Base-by-base conservation (phyloP, 2,888 invertebrate species). In the Willowsia nigromaculata region DNA sequence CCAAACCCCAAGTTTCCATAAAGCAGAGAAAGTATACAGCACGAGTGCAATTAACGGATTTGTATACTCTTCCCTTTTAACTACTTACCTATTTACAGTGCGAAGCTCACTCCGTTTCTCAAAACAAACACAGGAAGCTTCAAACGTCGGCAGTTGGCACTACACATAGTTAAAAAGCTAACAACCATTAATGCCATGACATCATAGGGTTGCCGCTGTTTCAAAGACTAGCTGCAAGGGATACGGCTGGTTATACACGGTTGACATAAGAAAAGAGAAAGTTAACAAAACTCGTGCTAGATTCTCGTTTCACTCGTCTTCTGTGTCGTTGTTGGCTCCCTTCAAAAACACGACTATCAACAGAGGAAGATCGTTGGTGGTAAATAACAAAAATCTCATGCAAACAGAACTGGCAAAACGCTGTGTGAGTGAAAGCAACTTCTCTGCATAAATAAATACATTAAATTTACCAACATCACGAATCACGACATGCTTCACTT, bases 371-470 rank as follows among this genome's bases (percentile, higher is more conserved):
- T 4, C 2, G 5, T 0, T 27, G 15, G 65, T 33, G 33, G n/a
- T 3, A 62, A 5, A 15, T 9, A 27, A 1, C 15, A 33, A 7
- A n/a, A 1, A n/a, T 65, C 15, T 2, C 0, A 33, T 65, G 33
- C n/a, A 65, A 65, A 65, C 33, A 65, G n/a, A 33, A 33, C 0
- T 6, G n/a, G 11, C 5, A 62, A 27, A 30, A 62, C 3, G 15
- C 18, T 13, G 15, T 4, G 15, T 30, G n/a, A 33, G 65, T 33
- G 33, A 65, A 65, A 65, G 33, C 65, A 33, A 65, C 30, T 65
- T 65, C 33, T 65, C 33, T 65, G 65, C 65, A 65, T 65, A 65
- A 65, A 65, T 65, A 65, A 65, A 59, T 59, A 27, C 5, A 0
- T 59, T n/a, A 2, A 27, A 27, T 22, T 53, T 53, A 53, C 59